Base-by-base conservation (phyloP, 2,888 invertebrate species). In the Nyleta sp. region DNA sequence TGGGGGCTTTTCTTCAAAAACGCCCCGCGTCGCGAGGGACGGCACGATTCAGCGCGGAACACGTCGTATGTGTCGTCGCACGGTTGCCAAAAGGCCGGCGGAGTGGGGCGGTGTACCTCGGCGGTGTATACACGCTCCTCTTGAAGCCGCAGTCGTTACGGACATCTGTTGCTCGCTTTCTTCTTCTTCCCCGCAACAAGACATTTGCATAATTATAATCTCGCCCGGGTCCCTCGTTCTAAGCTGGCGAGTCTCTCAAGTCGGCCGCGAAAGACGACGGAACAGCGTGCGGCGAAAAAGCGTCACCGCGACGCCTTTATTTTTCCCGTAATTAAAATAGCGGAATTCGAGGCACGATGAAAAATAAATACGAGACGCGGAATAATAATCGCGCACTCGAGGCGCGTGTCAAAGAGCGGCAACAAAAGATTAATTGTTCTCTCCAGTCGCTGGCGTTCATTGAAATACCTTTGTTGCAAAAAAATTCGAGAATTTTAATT, bases 201-300 rank as follows among this genome's bases (percentile, higher is more conserved):
- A 83, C 88, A 89, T 89, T 89, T 89, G 89, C 89, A 89, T 89
- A 89, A 89, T 89, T 89, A 89, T 89, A 88, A 89, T 89, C 87
- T 88, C 84, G 84, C 70, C 65, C 38, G 38, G 60, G 70, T 62
- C 74, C 55, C 67, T 71, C 67, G 31, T 67, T 75, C 78, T 57
- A 70, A 75, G 65, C 62, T 57, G 31, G 17, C 46, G 67, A 42
- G 42, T 50, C 52, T 42, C 62, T 73, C 38, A 18, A 20, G 31
- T 33, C 40, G 57, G 15, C 22, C 48, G 65, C 46, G 59, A 42
- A 24, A 44, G 68, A 31, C 1, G 20, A 31, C 28, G 6, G 33
- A 62, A 62, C 17, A 52, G 15, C 11, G 35, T 5, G 44, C 10
- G 15, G 38, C 31, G n/a, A 72, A 72, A 55, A 73, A 22, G 15